Base-by-base conservation (phyloP, 1,140 invertebrate genomes). In the Stenopsyche tienmushanensis region DNA sequence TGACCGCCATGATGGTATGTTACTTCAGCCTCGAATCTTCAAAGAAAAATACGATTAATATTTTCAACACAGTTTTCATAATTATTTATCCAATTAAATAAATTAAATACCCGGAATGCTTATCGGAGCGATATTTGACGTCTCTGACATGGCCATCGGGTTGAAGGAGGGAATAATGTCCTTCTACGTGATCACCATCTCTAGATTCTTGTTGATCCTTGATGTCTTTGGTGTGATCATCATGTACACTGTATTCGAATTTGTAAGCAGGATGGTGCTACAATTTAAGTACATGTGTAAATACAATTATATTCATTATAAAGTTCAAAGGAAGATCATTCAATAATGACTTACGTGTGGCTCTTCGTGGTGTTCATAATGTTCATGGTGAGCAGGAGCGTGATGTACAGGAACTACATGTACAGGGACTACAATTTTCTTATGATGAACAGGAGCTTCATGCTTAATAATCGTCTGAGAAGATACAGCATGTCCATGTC, bases 121-220 rank as follows among this genome's bases (percentile, higher is more conserved):
- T 75, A 72, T 85, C 83, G 42, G 83, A 82, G 45, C 82, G 83
- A 75, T 83, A 85, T 62, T 83, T 80, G 7, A 85, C 84, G 59
- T 81, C 84, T 55, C 84, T 80, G 68, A 78, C 73, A 0, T 79
- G 77, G 21, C 84, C 84, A 66, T 85, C 84, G 17, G 84, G 82
- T 67, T 85, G 83, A 3, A 84, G 73, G 2, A 84, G 76, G 34
- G 82, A 82, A 65, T 85, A 85, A 1, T 80, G 80, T n/a, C 85
- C 84, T 68, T 83, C 81, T 17, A 85, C 84, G 0, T 82, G 71
- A 73, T 85, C 84, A 2, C 84, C 84, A 64, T 83, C 79, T 0
- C 81, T 70, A 17, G 72, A 67, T 71, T 83, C 82, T 20, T 80
- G 74, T 62, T 83, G 82, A 21, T 76, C 76, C 67, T 83, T 83